A percentile compares a stretch with the other conserved stretches of the same genome.
phyloP scores from a whole-genome alignment of 2,113 vertebrate species.

The Odocoileus virginianus region DNA sequence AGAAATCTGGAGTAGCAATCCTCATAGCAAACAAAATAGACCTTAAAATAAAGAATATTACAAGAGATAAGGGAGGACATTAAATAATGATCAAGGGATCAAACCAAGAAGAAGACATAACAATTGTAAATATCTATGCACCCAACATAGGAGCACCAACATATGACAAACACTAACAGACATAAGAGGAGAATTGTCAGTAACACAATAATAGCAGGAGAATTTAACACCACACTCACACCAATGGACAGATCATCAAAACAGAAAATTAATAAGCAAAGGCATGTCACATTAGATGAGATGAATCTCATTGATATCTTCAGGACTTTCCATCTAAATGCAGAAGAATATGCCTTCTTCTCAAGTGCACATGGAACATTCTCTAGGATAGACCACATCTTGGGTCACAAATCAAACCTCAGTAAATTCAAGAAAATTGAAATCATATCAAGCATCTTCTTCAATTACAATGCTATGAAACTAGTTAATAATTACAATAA shows the following conservation, averaged over 20 bases:
- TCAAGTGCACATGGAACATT: neutral
- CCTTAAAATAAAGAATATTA: neutral
- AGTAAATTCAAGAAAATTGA: neutral
- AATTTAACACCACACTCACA: neutral
- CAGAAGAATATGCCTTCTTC: neutral
- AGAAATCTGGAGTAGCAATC: neutral
- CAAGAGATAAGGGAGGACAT: neutral
- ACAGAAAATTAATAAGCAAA: neutral
- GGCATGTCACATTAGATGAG: neutral
- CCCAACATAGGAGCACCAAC: neutral
- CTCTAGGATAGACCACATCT: neutral
- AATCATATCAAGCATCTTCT: neutral
- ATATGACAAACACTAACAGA: neutral
- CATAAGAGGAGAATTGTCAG: neutral
- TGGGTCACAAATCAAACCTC: neutral
- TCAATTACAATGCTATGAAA: neutral
- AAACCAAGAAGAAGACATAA: neutral
- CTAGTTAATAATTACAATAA: neutral
- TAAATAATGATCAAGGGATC: neutral
- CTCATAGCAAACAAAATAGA: neutral
- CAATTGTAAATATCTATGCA: neutral
- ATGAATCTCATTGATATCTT: neutral
- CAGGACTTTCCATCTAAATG: neutral
- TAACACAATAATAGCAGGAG: neutral
- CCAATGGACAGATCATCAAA: neutral